These are phyloP conservation scores for Arvicanthis niloticus DNA, from an alignment of 2,113 vertebrate species.

Conservation along the genomic window DNA sequence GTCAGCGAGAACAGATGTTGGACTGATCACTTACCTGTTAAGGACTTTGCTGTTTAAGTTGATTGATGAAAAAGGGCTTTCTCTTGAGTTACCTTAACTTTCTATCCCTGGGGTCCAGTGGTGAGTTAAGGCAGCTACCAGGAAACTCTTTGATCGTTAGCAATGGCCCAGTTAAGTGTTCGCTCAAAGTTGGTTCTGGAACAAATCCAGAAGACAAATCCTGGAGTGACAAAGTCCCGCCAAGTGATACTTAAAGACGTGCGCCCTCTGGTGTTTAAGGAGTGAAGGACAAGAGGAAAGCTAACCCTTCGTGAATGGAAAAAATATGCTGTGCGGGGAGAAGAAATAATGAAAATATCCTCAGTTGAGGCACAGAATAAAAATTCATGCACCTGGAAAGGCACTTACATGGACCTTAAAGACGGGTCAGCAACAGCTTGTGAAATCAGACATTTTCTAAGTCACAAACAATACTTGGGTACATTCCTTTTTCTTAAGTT, in stretches of 20 bases:
- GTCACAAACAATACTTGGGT: not conserved
- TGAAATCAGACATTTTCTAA: not conserved
- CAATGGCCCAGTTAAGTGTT: not conserved
- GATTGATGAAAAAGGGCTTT: not conserved
- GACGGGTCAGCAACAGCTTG: not conserved
- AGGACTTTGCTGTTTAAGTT: slow-evolving; percentile 13
- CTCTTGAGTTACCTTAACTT: not conserved
- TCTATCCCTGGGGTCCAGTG: not conserved
- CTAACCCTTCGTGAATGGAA: not conserved
- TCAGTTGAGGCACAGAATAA: not conserved
- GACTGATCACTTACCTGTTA: slow-evolving; percentile 3
- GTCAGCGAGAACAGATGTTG: not conserved
- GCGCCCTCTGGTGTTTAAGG: slow-evolving; percentile 73
- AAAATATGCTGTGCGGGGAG: not conserved
- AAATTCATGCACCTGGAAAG: not conserved
- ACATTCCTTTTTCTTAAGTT: not conserved
- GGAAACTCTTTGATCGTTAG: not conserved
- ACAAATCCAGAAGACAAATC: slow-evolving; percentile 19
- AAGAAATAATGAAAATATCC: not conserved
- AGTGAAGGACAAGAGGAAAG: not conserved
- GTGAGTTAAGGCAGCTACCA: not conserved
- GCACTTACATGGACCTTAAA: not conserved
- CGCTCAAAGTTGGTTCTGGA: not conserved
- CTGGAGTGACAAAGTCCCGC: too few species aligned
- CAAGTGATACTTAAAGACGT: not conserved